Base-by-base conservation (phyloP, 2,113 vertebrate species). In the Echinops telfairi region DNA sequence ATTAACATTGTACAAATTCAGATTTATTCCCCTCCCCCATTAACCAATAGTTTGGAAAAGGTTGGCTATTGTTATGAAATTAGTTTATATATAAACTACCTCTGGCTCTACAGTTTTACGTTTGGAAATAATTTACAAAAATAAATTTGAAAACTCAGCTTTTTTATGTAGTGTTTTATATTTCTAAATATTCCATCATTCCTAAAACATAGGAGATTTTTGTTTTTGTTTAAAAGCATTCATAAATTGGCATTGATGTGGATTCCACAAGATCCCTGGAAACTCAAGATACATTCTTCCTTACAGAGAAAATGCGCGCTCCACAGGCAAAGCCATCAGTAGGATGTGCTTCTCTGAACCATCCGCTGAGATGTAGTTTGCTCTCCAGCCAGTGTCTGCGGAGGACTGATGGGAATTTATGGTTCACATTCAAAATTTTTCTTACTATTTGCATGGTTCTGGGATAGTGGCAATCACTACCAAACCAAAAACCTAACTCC, bases 21-120 rank as follows among this genome's bases (percentile, higher is more conserved):
- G 80, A 38, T 89, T 93, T 95, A 93, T 95, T 95, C 83, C 40
- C 40, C 81, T 83, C 27, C 71, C 75, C 81, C 60, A 27, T 60
- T 76, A 20, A 23, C 20, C 33, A 40, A 76, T 0, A 68, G 78
- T 23, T 84, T 89, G 86, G 78, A 76, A 90, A 73, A 79, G 29
- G 64, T 23, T 73, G 64, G 47, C 84, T 89, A 40, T 20, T 64
- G 19, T 78, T 83, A 83, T 64, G 70, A 89, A 89, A 83, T 36
- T 62, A 78, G 75, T 40, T 86, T 79, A 85, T 40, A 66, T 64
- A 84, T 68, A 89, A 88, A 94, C 47, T 64, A 64, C 31, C 33
- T 57, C 60, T 92, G 92, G 83, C 78, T 92, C 86, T 22, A 86
- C 3, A 14, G 16, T 73, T 71, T 76, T 88, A 33, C 17, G 40